These are phyloP conservation scores for Saccostrea glomerata DNA, from an alignment of 1,140 invertebrate genomes.

Conservation along the genomic window DNA sequence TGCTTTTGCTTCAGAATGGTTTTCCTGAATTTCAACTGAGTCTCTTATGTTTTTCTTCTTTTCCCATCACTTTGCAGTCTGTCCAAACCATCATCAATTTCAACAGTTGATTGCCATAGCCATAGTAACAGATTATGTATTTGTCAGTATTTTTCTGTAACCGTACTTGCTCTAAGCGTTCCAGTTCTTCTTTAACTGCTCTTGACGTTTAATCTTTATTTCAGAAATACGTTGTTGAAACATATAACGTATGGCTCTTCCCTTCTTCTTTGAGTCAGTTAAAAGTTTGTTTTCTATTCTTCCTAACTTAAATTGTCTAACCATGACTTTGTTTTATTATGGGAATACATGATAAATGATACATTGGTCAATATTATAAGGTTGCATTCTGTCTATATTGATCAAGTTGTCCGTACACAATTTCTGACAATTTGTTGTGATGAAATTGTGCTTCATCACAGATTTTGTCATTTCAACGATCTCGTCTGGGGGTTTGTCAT, in stretches of 20 bases:
- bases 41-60: conserved; percentile 41
- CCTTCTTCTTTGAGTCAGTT: conserved; percentile 25
- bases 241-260: neutral
- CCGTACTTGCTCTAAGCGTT: conserved; percentile 33
- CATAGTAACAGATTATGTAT: conserved; percentile 55
- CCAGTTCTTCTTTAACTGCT: conserved; percentile 36
- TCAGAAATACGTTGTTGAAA: neutral
- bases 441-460: conserved; percentile 47
- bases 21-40: conserved; percentile 52
- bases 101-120: conserved; percentile 51
- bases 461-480: neutral
- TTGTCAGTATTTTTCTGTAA: conserved; percentile 48
- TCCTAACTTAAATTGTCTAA: conserved; percentile 34
- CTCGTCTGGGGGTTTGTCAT: conserved; percentile 7
- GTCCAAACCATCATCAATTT: conserved; percentile 50
- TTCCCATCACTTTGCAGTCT: conserved; percentile 30
- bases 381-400: conserved; percentile 47
- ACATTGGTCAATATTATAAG: conserved; percentile 45
- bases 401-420: conserved; percentile 39
- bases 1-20: conserved; percentile 51
- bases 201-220: conserved; percentile 48
- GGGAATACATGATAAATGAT: conserved; percentile 47
- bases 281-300: conserved; percentile 24
- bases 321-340: conserved; percentile 54
- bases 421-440: conserved; percentile 46